A percentile compares a stretch with the other conserved stretches of the same genome.
phyloP scores from a whole-genome alignment of 2,888 invertebrate species.

The Acleris holmiana region DNA sequence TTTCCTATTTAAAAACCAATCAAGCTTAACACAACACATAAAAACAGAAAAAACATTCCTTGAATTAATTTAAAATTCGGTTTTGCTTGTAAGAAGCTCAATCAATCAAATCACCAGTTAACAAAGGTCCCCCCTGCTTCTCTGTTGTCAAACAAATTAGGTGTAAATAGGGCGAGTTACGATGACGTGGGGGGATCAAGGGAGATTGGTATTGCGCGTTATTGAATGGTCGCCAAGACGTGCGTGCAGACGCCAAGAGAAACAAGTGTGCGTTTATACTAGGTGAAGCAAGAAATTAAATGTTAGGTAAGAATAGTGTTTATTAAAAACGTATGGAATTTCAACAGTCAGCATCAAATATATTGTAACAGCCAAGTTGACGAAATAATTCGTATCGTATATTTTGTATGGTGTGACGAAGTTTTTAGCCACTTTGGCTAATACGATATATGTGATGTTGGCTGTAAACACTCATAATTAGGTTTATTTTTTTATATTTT shows the following conservation, averaged over 20 bases:
- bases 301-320: slow-evolving; percentile 16
- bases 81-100: slow-evolving; percentile 35
- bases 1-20: slow-evolving; percentile 39
- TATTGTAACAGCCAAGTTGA: no score
- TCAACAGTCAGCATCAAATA: no score
- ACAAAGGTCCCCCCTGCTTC: slow-evolving; percentile 1
- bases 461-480: no score
- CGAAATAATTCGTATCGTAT: no score
- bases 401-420: no score
- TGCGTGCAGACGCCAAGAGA: slow-evolving; percentile 53
- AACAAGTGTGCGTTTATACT: slow-evolving; percentile 43
- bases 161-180: not conserved
- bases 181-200: slow-evolving; percentile 9
- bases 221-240: slow-evolving; percentile 62
- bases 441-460: no score
- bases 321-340: not conserved
- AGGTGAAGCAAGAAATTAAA: slow-evolving; percentile 28
- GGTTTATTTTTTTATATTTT: no score
- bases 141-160: slow-evolving; percentile 1
- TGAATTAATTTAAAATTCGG: slow-evolving; percentile 39
- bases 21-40: slow-evolving; percentile 37
- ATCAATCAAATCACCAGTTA: slow-evolving; percentile 14
- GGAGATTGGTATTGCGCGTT: slow-evolving; percentile 42
- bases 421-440: no score
- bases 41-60: slow-evolving; percentile 40